These are phyloP conservation scores for Noctua pronuba DNA, from an alignment of 2,888 invertebrate species.

Conservation along the genomic window DNA sequence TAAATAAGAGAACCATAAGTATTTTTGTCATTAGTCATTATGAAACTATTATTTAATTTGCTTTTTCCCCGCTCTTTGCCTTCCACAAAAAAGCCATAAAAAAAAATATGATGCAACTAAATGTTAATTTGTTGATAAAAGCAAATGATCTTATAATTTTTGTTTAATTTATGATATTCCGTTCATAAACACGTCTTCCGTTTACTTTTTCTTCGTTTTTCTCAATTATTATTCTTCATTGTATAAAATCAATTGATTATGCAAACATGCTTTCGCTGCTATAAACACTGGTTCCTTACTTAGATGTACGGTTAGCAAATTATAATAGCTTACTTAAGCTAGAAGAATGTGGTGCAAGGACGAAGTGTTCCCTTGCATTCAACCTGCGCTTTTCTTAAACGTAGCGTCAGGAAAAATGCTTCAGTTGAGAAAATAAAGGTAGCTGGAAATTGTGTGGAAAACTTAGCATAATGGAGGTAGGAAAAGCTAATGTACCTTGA, in stretches of 20 bases:
- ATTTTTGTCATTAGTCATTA: neutral
- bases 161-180: neutral
- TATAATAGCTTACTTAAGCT: constrained; percentile 67
- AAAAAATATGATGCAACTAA: too few relatives aligned
- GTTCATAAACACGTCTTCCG: neutral
- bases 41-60: neutral
- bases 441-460: constrained; percentile 7
- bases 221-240: constrained; percentile 13
- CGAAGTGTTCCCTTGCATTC: constrained; percentile 38
- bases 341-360: constrained; percentile 62
- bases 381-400: constrained; percentile 55
- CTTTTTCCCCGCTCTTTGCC: neutral
- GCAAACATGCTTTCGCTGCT: constrained; percentile 18
- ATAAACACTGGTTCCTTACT: constrained; percentile 9
- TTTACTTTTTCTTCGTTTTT: neutral
- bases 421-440: constrained; percentile 4
- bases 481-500: neutral
- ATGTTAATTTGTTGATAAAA: neutral
- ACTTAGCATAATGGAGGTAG: neutral
- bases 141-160: too few relatives aligned
- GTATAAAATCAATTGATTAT: constrained; percentile 24
- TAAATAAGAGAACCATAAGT: neutral
- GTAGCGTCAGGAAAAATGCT: constrained; percentile 52
- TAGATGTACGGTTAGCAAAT: constrained; percentile 65
- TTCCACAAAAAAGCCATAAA: too few relatives aligned